A percentile compares a stretch with the other conserved stretches of the same genome.
Evolutionary conservation across 92 coral and sea anemone species (phyloP).

Genomic region (Galaxea fascicularis): DNA sequence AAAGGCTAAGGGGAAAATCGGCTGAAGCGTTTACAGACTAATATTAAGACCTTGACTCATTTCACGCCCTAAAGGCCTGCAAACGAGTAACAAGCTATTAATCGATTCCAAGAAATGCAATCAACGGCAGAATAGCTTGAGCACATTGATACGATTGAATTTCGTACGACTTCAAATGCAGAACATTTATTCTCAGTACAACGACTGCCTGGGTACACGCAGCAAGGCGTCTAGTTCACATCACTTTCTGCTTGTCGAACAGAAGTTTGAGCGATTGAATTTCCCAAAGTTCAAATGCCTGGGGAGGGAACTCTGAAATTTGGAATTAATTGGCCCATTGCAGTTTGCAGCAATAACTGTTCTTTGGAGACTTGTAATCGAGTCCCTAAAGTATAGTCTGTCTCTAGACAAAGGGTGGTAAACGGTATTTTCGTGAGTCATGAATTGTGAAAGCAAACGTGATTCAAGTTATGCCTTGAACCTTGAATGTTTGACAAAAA

Average conservation of each 20-base stretch:
- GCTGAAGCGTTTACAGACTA: neutral
- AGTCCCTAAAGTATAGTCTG: neutral
- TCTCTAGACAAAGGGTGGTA: too few relatives aligned
- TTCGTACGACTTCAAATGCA: too few relatives aligned
- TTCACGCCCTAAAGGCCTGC: neutral
- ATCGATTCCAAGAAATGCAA: neutral
- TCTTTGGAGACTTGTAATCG: neutral
- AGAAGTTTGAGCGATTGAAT: neutral
- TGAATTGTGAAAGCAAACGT: neutral
- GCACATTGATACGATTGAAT: too few relatives aligned
- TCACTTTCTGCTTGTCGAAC: neutral
- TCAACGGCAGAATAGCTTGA: neutral
- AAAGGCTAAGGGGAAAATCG: slow-evolving; percentile 1
- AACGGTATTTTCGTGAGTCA: too few relatives aligned
- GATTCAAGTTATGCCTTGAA: neutral
- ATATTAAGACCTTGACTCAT: slow-evolving; percentile 6
- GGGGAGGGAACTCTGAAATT: slow-evolving; percentile 6
- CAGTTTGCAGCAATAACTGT: neutral
- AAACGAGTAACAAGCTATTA: slow-evolving; percentile 1
- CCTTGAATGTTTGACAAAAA: neutral
- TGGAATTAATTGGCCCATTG: neutral
- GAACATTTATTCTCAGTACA: too few relatives aligned
- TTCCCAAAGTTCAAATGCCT: slow-evolving; percentile 12
- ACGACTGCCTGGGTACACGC: too few relatives aligned
- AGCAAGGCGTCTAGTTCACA: too few relatives aligned